Evolutionary conservation across 2,797 vertebrate genomes (phyloP), one percentile per base, ranked within the genome.

Genomic region (Megaceryle alcyon): DNA sequence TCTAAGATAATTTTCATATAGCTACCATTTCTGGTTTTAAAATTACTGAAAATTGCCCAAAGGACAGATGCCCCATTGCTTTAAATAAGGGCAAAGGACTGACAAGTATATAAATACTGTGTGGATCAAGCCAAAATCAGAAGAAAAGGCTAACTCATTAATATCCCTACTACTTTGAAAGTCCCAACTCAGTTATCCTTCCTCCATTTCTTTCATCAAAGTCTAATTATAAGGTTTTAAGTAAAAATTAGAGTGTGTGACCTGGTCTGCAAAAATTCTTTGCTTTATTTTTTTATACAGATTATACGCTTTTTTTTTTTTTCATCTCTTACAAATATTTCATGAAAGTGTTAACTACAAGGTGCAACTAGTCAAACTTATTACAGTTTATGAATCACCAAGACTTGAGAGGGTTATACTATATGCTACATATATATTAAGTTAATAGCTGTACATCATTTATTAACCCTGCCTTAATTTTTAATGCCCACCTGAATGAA

Each of bases 1-100:
- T 54, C n/a, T 29, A 83, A 86, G 41, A 88, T 70, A 21, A 46
- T 92, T 94, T 90, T 57, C 59, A 78, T 88, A 83, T 12, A 95
- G 65, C 51, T 89, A 65, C 43, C 81, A 54, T 83, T 92, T 88
- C 82, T 93, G 57, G 3, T 93, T 94, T 89, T 61, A 88, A 96
- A 85, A 28, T 83, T 66, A 78, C 29, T 48, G 59, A 25, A 83
- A 90, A 72, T 7, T 77, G 80, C 65, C 61, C 86, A 54, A 14
- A 48, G 88, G 81, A 82, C 64, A 95, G 82, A 80, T 70, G 78
- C 44, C 41, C 37, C 53, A 25, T 6, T 82, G 53, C 86, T 86
- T 82, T 59, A 89, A 89, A 86, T 57, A 7, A 81, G 57, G 72
- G 80, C 65, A 93, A 87, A 86, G 33, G 29, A 48, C 53, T 81